Evolutionary conservation across 2,797 vertebrate genomes (phyloP).

Genomic region (Coranthus polyacanthus): DNA sequence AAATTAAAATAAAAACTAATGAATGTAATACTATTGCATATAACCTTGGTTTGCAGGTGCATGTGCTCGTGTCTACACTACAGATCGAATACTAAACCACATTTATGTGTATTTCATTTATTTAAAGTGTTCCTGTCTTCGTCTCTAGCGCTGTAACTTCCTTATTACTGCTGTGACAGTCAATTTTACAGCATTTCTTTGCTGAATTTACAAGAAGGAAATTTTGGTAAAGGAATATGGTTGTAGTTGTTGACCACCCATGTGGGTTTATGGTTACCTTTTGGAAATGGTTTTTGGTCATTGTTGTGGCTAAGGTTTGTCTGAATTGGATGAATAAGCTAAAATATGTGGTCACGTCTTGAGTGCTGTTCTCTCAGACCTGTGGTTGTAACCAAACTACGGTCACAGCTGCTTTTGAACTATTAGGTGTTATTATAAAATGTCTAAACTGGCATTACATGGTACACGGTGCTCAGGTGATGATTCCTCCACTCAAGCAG

Average conservation of each 20-base stretch:
- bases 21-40: no score
- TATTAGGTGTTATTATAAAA: conserved; percentile 53
- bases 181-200: conserved; percentile 27
- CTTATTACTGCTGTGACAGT: conserved; percentile 3
- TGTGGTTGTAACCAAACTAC: conserved; percentile 58
- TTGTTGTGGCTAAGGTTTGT: conserved; percentile 44
- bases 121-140: conserved; percentile 26
- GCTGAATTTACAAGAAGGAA: conserved; percentile 34
- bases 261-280: conserved; percentile 41
- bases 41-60: conserved; percentile 30
- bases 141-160: conserved; percentile 22
- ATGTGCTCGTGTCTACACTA: conserved; percentile 55
- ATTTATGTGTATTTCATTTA: conserved; percentile 34
- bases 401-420: conserved; percentile 23
- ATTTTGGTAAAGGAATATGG: conserved; percentile 35
- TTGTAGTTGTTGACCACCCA: conserved; percentile 42
- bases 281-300: conserved; percentile 39
- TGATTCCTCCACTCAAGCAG: conserved; percentile 50
- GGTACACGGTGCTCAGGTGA: conserved; percentile 51
- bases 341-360: conserved; percentile 53
- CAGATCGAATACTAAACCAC: conserved; percentile 53
- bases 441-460: conserved; percentile 4
- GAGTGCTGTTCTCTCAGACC: conserved; percentile 32
- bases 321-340: conserved; percentile 58
- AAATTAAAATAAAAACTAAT: no score